phyloP scores from a whole-genome alignment of 2,888 invertebrate genomes.

The Cheilosia vulpina region DNA sequence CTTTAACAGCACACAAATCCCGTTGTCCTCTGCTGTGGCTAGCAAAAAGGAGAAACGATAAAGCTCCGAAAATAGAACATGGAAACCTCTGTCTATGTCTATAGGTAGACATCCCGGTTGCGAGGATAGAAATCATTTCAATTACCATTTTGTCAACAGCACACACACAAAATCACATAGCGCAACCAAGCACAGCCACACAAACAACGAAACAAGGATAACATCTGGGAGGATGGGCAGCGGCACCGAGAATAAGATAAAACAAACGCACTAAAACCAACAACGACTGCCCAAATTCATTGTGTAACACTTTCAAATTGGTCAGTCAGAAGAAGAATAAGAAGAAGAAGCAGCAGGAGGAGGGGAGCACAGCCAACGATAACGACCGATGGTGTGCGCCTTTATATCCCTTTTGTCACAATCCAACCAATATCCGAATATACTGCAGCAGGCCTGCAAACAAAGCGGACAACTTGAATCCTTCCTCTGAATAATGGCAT shows the following conservation, averaged over 20 bases:
- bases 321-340: constrained; percentile 17
- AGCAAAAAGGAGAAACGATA: not conserved
- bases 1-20: constrained; percentile 33
- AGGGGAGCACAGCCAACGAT: constrained; percentile 8
- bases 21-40: constrained; percentile 17
- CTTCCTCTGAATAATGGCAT: constrained; percentile 59
- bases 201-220: constrained; percentile 42
- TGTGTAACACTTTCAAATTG: constrained; percentile 71
- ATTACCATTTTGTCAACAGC: constrained; percentile 71
- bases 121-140: constrained; percentile 63
- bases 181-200: constrained; percentile 24
- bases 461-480: constrained; percentile 67
- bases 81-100: not conserved
- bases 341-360: not conserved
- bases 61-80: constrained; percentile 27
- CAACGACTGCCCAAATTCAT: constrained; percentile 68
- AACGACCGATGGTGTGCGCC: constrained; percentile 34
- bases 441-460: constrained; percentile 33
- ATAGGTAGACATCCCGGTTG: constrained; percentile 27
- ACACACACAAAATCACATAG: constrained; percentile 48
- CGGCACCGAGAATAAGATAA: constrained; percentile 27
- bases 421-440: constrained; percentile 47
- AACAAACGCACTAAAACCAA: constrained; percentile 69
- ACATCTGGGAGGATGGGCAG: constrained; percentile 43
- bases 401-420: constrained; percentile 51